Conservation (phyloP, 2,888 invertebrate genomes). For the Morpho achilles region DNA sequence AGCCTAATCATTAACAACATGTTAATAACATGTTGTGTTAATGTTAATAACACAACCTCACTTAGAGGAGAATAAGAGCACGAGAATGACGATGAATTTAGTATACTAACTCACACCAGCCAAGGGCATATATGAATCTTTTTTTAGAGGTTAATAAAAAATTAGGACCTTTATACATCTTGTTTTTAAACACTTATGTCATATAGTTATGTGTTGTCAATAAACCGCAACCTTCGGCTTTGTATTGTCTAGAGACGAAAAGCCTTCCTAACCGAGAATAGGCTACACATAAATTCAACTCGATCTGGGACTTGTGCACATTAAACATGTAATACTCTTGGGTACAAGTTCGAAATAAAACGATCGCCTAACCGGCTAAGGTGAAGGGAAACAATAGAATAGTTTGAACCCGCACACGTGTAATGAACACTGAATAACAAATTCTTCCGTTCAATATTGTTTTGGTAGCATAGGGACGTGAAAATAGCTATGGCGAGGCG, state of each 20-base stretch:
- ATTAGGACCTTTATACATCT: no score
- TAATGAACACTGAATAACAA: conserved; percentile 4
- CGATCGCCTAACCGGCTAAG: conserved; percentile 7
- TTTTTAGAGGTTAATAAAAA: no score
- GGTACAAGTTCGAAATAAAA: conserved; percentile 11
- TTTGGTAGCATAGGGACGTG: no score
- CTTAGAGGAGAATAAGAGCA: no score
- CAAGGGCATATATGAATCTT: no score
- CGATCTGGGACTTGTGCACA: conserved; percentile 6
- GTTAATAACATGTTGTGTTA: no score
- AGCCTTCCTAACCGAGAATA: conserved; percentile 37
- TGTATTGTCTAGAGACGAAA: conserved; percentile 51
- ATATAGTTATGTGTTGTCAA: conserved; percentile 41
- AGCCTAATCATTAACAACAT: no score
- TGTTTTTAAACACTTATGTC: background rate
- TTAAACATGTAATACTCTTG: conserved; percentile 11
- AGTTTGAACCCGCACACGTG: background rate
- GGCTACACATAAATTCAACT: conserved; percentile 28
- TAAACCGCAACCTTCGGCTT: conserved; percentile 37
- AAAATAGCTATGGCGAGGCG: no score
- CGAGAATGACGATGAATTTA: no score
- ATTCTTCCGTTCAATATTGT: background rate
- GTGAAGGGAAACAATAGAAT: conserved; percentile 6
- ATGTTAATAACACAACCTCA: no score
- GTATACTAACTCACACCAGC: no score